Base-by-base conservation (phyloP, 2,113 vertebrate species). In the Dinomys branickii region DNA sequence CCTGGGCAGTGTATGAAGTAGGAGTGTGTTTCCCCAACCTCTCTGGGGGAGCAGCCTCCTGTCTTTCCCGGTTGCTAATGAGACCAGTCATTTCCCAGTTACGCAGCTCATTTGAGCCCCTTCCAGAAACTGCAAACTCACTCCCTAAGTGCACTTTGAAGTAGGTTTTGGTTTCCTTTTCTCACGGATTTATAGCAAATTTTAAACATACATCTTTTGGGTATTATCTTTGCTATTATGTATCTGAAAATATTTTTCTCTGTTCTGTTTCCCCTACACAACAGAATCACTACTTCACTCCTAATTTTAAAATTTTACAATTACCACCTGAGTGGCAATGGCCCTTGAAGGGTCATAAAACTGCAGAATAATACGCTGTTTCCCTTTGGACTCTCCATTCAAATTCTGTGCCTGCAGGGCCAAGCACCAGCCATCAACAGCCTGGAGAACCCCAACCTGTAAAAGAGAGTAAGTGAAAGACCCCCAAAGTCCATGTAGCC, bases 351-450 rank as follows among this genome's bases (percentile, higher is more conserved):
- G 50, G 78, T 65, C 63, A 92, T 58, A 93, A 89, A 92, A 61
- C 88, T 78, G 71, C 85, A 78, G 33, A 95, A 75, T 85, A 67
- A 94, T 91, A 41, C 4, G 22, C 89, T 59, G 33, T 80, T 95
- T 93, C 97, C 52, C n/a, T 93, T 88, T 67, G 69, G 61, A 44
- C 35, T 22, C 90, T 83, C 87, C 28, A 56, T 84, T 94, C 58
- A 59, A 73, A 52, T 80, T 58, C 75, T 67, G 73, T 91, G 73
- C 56, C 20, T 52, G 22, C 19, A 16, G 44, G 82, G 69, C 58
- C 81, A 38, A 80, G n/a, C 81, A 19, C 88, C 63, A 30, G n/a
- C n/a, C 69, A 63, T 38, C 89, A 81, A 35, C 80, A 77, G 44
- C 67, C 50, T 33, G 30, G 88, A 75, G 56, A 81, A 28, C 9